These are phyloP conservation scores for Pristionchus mayeri DNA, from an alignment of 2,888 invertebrate genomes.

Conservation along the genomic window DNA sequence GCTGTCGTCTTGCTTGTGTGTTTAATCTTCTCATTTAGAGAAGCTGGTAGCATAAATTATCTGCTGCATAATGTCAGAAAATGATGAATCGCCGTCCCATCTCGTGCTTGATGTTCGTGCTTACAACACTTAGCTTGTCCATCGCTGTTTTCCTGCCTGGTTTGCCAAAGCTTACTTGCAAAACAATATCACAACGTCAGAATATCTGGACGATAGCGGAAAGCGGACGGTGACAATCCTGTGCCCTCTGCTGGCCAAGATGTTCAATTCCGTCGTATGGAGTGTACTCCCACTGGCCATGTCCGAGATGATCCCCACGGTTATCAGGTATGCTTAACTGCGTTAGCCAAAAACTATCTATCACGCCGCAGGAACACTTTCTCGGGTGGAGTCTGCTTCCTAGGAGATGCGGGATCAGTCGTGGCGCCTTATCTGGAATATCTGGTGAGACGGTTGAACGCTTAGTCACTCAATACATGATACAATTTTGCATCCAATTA, in stretches of 20 bases:
- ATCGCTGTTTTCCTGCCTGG: conserved; percentile 5
- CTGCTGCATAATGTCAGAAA: not conserved
- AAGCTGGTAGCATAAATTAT: not conserved
- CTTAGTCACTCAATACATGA: no score
- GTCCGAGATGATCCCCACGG: conserved; percentile 62
- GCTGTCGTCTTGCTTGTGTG: conserved; percentile 39
- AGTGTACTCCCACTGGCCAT: conserved; percentile 67
- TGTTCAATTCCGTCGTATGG: conserved; percentile 72
- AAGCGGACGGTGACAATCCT: conserved; percentile 53
- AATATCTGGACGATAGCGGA: not conserved
- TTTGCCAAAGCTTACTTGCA: not conserved
- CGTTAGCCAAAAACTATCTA: not conserved
- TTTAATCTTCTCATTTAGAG: no score
- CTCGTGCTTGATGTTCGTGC: conserved; percentile 33
- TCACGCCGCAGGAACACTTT: conserved; percentile 65
- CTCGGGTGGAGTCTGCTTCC: conserved; percentile 67
- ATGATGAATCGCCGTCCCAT: conserved; percentile 46
- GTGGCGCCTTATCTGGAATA: conserved; percentile 72
- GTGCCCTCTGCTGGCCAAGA: conserved; percentile 71
- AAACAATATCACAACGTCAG: not conserved
- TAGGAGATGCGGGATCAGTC: conserved; percentile 73
- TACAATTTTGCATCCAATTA: no score
- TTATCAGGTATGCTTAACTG: conserved; percentile 33
- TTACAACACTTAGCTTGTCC: conserved; percentile 10
- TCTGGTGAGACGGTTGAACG: conserved; percentile 55